These are phyloP conservation scores for Conopomorpha cramerella DNA, from an alignment of 1,140 invertebrate species.

Conservation along the genomic window DNA sequence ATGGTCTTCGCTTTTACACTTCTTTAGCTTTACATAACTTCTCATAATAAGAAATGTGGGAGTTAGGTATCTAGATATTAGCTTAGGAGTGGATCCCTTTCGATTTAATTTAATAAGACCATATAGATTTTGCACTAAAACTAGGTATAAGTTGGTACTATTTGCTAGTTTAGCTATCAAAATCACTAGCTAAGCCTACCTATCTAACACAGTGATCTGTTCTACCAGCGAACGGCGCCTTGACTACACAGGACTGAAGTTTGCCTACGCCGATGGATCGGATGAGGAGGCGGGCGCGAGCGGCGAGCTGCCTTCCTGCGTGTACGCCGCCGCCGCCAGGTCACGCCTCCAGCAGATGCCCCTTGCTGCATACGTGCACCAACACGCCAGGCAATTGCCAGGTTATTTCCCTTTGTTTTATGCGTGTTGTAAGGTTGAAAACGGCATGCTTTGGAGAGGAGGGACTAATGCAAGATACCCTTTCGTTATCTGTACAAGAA, in stretches of 20 bases:
- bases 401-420: conserved; percentile 16
- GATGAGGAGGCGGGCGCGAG: conserved; percentile 32
- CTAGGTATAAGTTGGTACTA: no score
- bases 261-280: conserved; percentile 35
- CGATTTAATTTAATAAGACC: not conserved
- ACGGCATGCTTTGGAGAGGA: no score
- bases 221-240: conserved; percentile 9
- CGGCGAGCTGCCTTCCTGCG: conserved; percentile 68
- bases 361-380: conserved; percentile 47
- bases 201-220: not conserved
- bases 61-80: no score
- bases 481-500: no score
- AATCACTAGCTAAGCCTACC: no score
- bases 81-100: not conserved
- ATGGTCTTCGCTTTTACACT: no score
- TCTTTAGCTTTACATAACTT: no score
- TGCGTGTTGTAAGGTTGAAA: no score
- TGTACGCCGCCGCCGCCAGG: conserved; percentile 64
- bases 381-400: conserved; percentile 36
- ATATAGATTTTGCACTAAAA: not conserved
- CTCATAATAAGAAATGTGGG: no score
- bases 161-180: no score
- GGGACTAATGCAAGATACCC: no score
- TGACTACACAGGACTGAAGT: conserved; percentile 39
- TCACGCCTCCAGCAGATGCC: conserved; percentile 40